Evolutionary conservation across 2,797 vertebrate species (phyloP), one percentile per base, ranked within the genome.

Genomic region (Chromis chromis): DNA sequence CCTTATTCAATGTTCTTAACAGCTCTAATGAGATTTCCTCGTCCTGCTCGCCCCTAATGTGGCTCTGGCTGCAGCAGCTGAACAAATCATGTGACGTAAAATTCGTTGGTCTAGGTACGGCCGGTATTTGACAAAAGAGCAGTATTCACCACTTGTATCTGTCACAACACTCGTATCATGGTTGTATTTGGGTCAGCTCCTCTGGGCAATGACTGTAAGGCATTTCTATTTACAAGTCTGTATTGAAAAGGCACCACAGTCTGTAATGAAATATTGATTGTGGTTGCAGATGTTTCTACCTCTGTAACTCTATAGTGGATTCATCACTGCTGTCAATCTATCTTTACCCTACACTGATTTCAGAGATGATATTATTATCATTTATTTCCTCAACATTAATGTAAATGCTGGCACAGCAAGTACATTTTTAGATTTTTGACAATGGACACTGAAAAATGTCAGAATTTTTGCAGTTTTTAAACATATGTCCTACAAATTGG

Each of bases 261-360:
- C 52, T 78, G 74, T 75, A 66, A 86, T 90, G 79, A 90, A 88
- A 88, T 84, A 91, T 89, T 90, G 89, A 91, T 90, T 52, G 19
- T 64, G 55, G 72, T 66, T 86, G 78, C 81, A 91, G 82, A 86
- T 80, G 86, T 89, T 87, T 90, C 72, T 22, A 52, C 50, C 65
- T 65, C 61, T 79, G 77, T 72, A 83, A 63, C 56, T 42, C 39
- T 64, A 71, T 36, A 65, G 61, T 36, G 39, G 39, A 52, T 39
- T n/a, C n/a, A 22, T 21, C 10, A 22, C 7, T 49, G 28, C 60
- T 60, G 28, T 28, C 57, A 13, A 1, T 42, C 36, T 31, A 25
- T 65, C 40, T 70, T 54, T 40, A 39, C 31, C n/a, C 22, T 21
- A 59, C 21, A 75, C 28, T 1, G 1, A n/a, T 12, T 21, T 4